These are phyloP conservation scores for Falco peregrinus DNA, from an alignment of 2,797 vertebrate species.

Conservation along the genomic window DNA sequence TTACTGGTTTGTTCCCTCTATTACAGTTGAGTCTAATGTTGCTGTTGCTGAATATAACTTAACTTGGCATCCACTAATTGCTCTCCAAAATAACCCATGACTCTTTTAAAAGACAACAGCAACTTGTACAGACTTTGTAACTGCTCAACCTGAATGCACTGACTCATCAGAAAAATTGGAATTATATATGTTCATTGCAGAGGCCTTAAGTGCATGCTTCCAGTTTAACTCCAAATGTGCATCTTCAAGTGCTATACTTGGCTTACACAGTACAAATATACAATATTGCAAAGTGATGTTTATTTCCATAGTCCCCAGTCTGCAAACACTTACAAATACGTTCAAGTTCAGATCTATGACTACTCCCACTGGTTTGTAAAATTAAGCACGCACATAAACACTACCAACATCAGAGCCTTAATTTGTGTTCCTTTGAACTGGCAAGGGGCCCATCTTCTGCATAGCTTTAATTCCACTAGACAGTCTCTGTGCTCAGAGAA, in stretches of 20 bases:
- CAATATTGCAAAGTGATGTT: not conserved
- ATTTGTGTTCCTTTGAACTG: conserved; percentile 60
- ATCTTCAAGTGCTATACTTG: not conserved
- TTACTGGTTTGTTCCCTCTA: rapidly evolving
- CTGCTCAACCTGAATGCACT: not conserved
- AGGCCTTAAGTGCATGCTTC: not conserved
- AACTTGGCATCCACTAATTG: not conserved
- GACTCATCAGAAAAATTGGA: not conserved
- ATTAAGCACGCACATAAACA: conserved; percentile 39
- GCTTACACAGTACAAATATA: not conserved
- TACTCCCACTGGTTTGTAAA: conserved; percentile 45
- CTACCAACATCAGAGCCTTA: conserved; percentile 44
- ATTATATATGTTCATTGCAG: not conserved
- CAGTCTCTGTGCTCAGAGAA: conserved; percentile 39
- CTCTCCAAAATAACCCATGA: not conserved
- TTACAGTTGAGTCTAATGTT: not conserved
- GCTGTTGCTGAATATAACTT: not conserved
- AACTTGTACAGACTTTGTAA: not conserved
- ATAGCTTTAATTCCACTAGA: conserved; percentile 53
- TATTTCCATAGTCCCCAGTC: not conserved
- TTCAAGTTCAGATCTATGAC: not conserved
- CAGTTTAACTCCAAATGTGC: not conserved
- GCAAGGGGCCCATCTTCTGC: conserved; percentile 55
- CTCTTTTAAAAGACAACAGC: not conserved
- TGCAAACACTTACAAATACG: not conserved